Percentiles rank a stretch among this genome's conserved stretches.
Evolutionary conservation across 2,113 vertebrate genomes (phyloP).

Genomic region (Ictalurus furcatus): DNA sequence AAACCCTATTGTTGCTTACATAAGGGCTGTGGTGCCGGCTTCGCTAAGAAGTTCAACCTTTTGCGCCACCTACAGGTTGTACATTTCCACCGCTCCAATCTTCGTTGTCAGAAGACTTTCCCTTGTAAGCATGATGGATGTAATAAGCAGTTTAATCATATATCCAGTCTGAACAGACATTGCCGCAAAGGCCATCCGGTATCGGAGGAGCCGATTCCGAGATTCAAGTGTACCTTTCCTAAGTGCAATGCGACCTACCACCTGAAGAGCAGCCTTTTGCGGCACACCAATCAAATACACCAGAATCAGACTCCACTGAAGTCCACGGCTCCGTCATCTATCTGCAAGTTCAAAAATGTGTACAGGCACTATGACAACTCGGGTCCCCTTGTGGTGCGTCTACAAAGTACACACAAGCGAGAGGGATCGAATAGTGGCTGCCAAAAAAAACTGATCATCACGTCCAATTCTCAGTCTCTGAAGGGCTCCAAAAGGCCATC

Average conservation of each 20-base stretch:
- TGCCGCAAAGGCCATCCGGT: conserved; percentile 58
- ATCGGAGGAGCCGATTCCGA: conserved; percentile 72
- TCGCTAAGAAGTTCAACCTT: conserved; percentile 87
- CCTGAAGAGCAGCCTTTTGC: conserved; percentile 86
- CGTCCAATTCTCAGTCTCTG: conserved; percentile 46
- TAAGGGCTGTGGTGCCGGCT: conserved; percentile 88
- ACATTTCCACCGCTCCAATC: conserved; percentile 90
- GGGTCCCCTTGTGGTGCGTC: conserved; percentile 74
- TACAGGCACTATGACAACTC: conserved; percentile 85
- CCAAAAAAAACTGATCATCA: conserved; percentile 74
- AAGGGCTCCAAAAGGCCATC: conserved; percentile 56
- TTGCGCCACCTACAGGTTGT: conserved; percentile 88
- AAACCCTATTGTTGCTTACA: conserved; percentile 95
- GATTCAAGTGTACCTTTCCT: conserved; percentile 83
- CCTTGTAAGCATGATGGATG: conserved; percentile 83
- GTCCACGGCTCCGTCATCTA: conserved; percentile 65
- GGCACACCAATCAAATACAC: conserved; percentile 73
- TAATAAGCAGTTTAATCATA: conserved; percentile 78
- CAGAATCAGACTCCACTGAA: conserved; percentile 59
- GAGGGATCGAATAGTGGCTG: conserved; percentile 69
- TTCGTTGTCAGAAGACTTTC: conserved; percentile 83
- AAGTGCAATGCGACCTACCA: conserved; percentile 86
- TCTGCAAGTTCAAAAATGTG: conserved; percentile 83
- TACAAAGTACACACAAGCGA: conserved; percentile 74
- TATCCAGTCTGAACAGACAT: conserved; percentile 78